Conservation (phyloP, 2,113 vertebrate species). For the Herpetotheres cachinnans region DNA sequence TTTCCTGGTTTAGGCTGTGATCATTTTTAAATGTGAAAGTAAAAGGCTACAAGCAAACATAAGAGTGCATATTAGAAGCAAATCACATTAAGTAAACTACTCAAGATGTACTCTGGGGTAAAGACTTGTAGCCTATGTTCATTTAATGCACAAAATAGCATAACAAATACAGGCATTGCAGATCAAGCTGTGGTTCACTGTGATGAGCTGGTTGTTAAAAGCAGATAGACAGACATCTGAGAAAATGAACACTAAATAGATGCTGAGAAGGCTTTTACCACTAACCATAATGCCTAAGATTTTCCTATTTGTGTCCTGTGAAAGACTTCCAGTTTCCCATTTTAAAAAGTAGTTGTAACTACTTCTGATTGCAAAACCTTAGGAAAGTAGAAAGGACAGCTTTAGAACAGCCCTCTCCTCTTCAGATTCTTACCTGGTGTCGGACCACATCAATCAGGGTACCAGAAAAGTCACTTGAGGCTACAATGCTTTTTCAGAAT, state of each 20-base stretch:
- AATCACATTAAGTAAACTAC: conserved; percentile 22
- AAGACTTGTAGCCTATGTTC: not conserved
- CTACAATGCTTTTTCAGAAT: not conserved
- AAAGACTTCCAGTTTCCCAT: not conserved
- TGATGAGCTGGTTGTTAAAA: not conserved
- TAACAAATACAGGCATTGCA: not conserved
- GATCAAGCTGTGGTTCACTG: not conserved
- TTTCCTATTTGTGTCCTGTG: not conserved
- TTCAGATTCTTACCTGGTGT: not conserved
- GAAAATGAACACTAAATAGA: not conserved
- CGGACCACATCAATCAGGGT: not conserved
- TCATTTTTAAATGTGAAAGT: conserved; percentile 35
- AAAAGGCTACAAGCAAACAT: conserved; percentile 9
- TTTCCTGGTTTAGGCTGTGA: not conserved
- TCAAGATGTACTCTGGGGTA: conserved; percentile 19
- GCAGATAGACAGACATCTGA: not conserved
- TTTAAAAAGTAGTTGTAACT: not conserved
- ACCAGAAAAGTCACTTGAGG: not conserved
- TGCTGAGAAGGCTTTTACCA: not conserved
- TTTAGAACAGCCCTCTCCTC: not conserved
- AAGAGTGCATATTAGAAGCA: not conserved
- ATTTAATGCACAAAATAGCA: conserved; percentile 11
- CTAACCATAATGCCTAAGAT: not conserved
- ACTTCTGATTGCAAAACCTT: not conserved
- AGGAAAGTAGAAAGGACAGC: not conserved